Base-by-base conservation (phyloP, 2,113 vertebrate genomes). In the Callorhinus ursinus region DNA sequence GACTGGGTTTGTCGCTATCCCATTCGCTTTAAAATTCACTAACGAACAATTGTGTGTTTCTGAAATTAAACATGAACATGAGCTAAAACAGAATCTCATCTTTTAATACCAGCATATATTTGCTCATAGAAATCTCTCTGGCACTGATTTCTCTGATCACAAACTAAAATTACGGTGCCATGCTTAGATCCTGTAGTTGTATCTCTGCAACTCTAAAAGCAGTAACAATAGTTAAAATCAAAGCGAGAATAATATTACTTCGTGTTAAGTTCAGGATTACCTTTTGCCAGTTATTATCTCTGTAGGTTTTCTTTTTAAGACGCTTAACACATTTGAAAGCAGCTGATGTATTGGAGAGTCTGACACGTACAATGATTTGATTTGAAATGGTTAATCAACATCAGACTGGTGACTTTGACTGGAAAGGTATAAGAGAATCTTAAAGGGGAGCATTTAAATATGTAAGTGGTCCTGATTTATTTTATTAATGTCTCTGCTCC, bases 371-470 rank as follows among this genome's bases (percentile, higher is more conserved):
- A 63, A 77, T 3, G 0, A 93, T 72, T 97, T 91, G 88, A 85
- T 88, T 93, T 96, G 85, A 86, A 88, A 88, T 85, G 55, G 77
- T 90, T 86, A 74, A 79, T 93, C 91, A 89, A 51, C 46, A 84
- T 82, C 77, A 91, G 59, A 87, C 55, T 82, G 86, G 65, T 89
- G 87, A 95, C 53, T 96, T 83, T 90, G 79, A 92, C n/a, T 92
- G 76, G 36, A 87, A 96, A 86, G 46, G 33, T 85, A 36, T 59
- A 84, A 95, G 51, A 84, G 6, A 82, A 87, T 79, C 74, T 81
- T 55, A 87, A 55, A 92, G 67, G 94, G 96, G 67, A 92, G 24
- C 88, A 79, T 92, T 86, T 83, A 72, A 93, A 79, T 79, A 8
- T 65, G 9, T 67, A 94, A 74, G 9, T 91, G 42, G 22, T 59